Evolutionary conservation across 1,140 invertebrate genomes (phyloP).

Genomic region (Thalassaphorura encarpata): DNA sequence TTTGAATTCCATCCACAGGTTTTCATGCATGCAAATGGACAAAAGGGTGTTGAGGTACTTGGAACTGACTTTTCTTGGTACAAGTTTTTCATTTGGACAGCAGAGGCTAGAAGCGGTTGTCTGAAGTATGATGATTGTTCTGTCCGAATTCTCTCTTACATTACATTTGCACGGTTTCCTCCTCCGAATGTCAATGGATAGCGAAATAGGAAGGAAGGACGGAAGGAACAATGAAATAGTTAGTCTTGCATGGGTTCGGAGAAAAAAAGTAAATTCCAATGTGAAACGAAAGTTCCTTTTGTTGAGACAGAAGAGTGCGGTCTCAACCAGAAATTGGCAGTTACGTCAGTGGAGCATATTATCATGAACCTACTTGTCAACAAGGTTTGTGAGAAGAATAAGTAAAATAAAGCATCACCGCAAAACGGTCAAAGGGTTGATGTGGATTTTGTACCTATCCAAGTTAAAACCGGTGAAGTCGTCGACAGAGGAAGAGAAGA

Average conservation of each 20-base stretch:
- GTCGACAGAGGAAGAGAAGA: background rate
- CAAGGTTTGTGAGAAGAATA: conserved; percentile 24
- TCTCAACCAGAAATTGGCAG: conserved; percentile 21
- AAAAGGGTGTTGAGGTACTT: too few species aligned
- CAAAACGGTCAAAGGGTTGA: conserved; percentile 21
- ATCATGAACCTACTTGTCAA: conserved; percentile 29
- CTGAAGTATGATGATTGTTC: too few species aligned
- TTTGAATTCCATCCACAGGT: too few species aligned
- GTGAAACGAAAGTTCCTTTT: conserved; percentile 1
- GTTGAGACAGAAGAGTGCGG: background rate
- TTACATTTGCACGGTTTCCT: too few species aligned
- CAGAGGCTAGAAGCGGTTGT: too few species aligned
- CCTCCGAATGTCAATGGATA: too few species aligned
- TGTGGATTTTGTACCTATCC: conserved; percentile 2
- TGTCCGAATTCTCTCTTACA: too few species aligned
- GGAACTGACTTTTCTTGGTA: too few species aligned
- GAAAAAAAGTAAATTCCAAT: background rate
- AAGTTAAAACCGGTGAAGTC: background rate
- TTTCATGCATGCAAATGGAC: too few species aligned
- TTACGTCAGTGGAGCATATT: conserved; percentile 23
- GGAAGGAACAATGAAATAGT: background rate
- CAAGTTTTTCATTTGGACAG: too few species aligned
- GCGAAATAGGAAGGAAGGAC: background rate
- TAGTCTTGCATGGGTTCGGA: background rate
- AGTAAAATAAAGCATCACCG: conserved; percentile 12